These are phyloP conservation scores for Ormia ochracea DNA, from an alignment of 2,888 invertebrate species.

Conservation along the genomic window DNA sequence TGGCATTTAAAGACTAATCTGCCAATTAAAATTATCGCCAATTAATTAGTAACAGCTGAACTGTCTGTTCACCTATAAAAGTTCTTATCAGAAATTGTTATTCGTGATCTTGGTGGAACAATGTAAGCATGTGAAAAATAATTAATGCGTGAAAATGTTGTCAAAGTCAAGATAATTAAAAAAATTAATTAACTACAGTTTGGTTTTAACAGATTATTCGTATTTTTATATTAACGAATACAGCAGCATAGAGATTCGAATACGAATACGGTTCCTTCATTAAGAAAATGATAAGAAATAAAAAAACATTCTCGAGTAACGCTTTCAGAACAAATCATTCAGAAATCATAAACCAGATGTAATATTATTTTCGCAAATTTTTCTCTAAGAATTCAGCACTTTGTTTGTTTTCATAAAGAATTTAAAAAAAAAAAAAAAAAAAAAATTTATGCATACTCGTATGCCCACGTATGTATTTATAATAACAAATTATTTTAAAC, in stretches of 20 bases:
- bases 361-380: not conserved
- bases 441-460: no score
- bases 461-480: no score
- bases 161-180: constrained; percentile 27
- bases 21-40: no score
- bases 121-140: no score
- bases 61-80: no score
- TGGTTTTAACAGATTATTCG: constrained; percentile 14
- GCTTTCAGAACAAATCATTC: not conserved
- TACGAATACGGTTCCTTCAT: constrained; percentile 7
- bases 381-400: not conserved
- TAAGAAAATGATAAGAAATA: constrained; percentile 11
- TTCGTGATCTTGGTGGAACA: no score
- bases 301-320: not conserved
- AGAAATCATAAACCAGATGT: not conserved
- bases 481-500: not conserved
- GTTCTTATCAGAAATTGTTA: no score
- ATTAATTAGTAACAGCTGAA: no score
- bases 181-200: constrained; percentile 18
- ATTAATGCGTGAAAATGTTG: no score
- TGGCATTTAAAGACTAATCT: no score
- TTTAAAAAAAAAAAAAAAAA: not conserved
- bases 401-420: not conserved
- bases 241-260: not conserved
- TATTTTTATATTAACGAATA: not conserved